Evolutionary conservation across 2,888 invertebrate species (phyloP).

Genomic region (Sarcophaga caerulescens): DNA sequence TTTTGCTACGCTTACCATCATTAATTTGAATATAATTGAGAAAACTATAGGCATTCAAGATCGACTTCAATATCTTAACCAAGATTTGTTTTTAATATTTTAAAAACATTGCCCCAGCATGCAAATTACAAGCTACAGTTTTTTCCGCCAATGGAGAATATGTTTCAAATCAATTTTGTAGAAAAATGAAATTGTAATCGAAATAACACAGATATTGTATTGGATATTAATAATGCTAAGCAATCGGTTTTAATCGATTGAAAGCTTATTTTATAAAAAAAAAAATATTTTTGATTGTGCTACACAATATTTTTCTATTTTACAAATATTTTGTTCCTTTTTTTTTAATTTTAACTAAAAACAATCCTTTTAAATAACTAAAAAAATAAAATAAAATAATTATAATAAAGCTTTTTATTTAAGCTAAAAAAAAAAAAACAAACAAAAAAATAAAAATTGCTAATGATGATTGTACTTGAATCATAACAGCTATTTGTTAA

Average conservation of each 20-base stretch:
- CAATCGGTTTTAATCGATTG: constrained; percentile 33
- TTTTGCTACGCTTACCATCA: too few relatives aligned
- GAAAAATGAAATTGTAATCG: too few relatives aligned
- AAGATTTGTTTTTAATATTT: too few relatives aligned
- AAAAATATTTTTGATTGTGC: constrained; percentile 22
- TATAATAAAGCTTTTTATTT: constrained; percentile 21
- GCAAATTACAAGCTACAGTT: too few relatives aligned
- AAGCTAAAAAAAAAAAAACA: background rate
- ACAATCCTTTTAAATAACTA: background rate
- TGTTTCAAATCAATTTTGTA: too few relatives aligned
- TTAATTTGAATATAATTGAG: too few relatives aligned
- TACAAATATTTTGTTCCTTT: constrained; percentile 19
- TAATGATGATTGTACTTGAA: constrained; percentile 69
- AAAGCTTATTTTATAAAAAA: constrained; percentile 2
- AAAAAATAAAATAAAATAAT: background rate
- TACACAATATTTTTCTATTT: constrained; percentile 18
- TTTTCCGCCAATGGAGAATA: too few relatives aligned
- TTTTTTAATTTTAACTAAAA: constrained; percentile 45
- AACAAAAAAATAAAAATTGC: constrained; percentile 52
- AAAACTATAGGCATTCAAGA: too few relatives aligned
- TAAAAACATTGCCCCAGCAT: too few relatives aligned
- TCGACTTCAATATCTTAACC: too few relatives aligned
- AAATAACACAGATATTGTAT: constrained; percentile 11
- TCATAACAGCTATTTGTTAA: constrained; percentile 66
- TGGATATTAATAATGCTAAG: constrained; percentile 30